phyloP scores from a whole-genome alignment of 1,140 invertebrate species.

The Ceratosolen solmsi region DNA sequence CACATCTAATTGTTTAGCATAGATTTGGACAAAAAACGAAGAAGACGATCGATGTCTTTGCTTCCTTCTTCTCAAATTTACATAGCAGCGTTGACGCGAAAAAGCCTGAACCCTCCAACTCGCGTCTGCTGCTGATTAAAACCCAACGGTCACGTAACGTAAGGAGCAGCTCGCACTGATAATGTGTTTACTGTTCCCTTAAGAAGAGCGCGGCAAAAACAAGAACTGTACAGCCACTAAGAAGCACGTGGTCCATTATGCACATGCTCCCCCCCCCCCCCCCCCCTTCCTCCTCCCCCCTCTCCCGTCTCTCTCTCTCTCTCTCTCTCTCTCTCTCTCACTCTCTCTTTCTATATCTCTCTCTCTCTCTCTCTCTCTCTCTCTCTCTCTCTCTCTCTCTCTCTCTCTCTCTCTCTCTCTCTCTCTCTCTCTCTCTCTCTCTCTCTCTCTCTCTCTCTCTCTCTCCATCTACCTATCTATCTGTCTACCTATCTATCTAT shows the following conservation, averaged over 20 bases:
- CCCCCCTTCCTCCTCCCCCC: neutral
- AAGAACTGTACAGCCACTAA: neutral
- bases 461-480: no score
- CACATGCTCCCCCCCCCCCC: neutral
- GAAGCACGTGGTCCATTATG: neutral
- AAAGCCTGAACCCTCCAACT: neutral
- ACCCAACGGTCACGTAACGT: neutral
- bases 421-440: no score
- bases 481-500: no score
- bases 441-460: no score
- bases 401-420: no score
- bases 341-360: no score
- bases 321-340: neutral
- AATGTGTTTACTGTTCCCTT: constrained; percentile 12
- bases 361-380: no score
- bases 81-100: neutral
- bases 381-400: no score
- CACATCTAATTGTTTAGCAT: neutral
- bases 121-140: constrained; percentile 7
- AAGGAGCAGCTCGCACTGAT: neutral
- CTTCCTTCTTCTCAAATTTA: neutral
- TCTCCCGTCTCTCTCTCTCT: neutral
- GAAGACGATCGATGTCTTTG: neutral
- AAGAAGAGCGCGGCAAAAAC: neutral
- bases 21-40: constrained; percentile 3